Percentiles rank a stretch among this genome's conserved stretches.
These are phyloP conservation scores for Gobio gobio DNA, from an alignment of 2,113 vertebrate genomes.

Conservation along the genomic window DNA sequence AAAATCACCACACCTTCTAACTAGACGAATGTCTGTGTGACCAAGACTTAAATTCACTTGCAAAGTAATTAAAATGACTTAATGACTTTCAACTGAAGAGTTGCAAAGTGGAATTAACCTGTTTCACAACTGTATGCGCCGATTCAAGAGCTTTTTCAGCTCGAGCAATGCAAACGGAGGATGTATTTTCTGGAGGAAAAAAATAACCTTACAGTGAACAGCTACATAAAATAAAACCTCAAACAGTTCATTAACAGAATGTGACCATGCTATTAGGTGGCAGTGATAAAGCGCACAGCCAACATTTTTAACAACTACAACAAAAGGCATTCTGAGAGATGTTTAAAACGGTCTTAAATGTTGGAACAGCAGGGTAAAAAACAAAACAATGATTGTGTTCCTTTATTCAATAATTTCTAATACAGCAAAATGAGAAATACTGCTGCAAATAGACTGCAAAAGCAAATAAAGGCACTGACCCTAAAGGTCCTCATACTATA, in stretches of 20 bases:
- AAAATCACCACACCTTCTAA: neutral
- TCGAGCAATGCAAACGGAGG: constrained; percentile 33
- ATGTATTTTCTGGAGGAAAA: neutral
- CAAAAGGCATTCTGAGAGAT: neutral
- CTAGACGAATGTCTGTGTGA: constrained; percentile 72
- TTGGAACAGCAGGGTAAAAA: no score
- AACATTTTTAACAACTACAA: neutral
- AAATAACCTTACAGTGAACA: neutral
- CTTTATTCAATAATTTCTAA: neutral
- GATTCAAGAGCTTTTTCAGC: constrained; percentile 36
- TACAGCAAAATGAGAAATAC: neutral
- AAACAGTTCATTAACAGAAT: no score
- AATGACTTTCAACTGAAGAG: constrained; percentile 72
- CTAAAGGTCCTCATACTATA: neutral
- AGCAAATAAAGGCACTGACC: neutral
- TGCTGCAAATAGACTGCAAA: neutral
- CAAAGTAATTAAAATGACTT: constrained; percentile 80
- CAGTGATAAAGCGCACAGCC: neutral
- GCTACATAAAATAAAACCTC: neutral
- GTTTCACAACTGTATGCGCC: constrained; percentile 55
- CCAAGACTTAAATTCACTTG: constrained; percentile 75
- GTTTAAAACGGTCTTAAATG: neutral
- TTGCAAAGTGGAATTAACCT: constrained; percentile 65
- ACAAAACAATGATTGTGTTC: no score
- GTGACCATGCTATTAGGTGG: neutral